Conservation (phyloP, 2,113 vertebrate species). For the Rhadina sibilatrix region DNA sequence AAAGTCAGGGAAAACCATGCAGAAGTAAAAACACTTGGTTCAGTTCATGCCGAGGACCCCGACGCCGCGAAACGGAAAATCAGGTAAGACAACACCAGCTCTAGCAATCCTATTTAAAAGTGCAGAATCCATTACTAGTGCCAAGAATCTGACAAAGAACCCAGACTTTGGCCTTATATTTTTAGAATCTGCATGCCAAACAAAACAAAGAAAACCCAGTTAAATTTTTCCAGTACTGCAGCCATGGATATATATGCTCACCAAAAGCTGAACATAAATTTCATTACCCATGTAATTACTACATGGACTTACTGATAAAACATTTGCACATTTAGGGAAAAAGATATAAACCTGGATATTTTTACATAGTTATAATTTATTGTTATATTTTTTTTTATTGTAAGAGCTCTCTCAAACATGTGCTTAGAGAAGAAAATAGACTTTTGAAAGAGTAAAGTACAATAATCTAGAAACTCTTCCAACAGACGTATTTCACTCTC, state of each 20-base stretch:
- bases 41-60: constrained; percentile 79
- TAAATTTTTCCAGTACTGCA: background rate
- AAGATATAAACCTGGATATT: background rate
- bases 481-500: background rate
- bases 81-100: constrained; percentile 61
- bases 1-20: constrained; percentile 77
- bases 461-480: background rate
- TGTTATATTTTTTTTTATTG: background rate
- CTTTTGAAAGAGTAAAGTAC: background rate
- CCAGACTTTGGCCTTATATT: background rate
- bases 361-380: background rate
- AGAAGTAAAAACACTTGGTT: constrained; percentile 71
- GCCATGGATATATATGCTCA: background rate
- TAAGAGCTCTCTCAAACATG: background rate
- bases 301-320: background rate
- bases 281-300: background rate
- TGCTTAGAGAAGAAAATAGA: background rate
- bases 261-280: background rate
- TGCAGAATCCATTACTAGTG: background rate
- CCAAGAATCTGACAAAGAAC: background rate
- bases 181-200: background rate
- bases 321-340: background rate
- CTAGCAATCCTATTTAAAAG: background rate
- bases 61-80: constrained; percentile 77
- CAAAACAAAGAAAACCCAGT: background rate